Evolutionary conservation across 2,797 vertebrate species (phyloP).

Genomic region (Myoxocephalus aenaeus): DNA sequence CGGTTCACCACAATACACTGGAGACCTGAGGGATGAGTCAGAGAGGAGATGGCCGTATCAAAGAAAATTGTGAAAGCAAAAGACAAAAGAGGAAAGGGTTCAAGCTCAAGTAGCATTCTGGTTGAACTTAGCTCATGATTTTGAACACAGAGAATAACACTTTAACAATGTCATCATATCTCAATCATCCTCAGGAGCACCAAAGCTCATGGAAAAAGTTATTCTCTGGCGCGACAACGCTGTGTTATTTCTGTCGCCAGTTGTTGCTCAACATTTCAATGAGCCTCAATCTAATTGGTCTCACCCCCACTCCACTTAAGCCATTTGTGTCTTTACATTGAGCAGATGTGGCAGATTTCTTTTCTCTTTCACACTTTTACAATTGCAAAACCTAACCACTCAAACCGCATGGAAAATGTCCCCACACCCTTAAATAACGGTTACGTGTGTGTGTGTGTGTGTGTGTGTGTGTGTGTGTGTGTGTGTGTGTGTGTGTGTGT

Average conservation of each 20-base stretch:
- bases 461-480: constrained; percentile 32
- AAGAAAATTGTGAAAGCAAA: constrained; percentile 65
- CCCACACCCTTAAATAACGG: constrained; percentile 73
- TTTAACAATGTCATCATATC: constrained; percentile 32
- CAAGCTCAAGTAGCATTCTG: constrained; percentile 49
- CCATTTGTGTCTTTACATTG: constrained; percentile 48
- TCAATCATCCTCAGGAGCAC: constrained; percentile 11
- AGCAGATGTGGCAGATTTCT: constrained; percentile 51
- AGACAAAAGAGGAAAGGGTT: constrained; percentile 42
- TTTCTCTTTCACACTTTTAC: constrained; percentile 53
- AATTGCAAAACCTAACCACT: constrained; percentile 68
- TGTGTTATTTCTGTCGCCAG: neutral
- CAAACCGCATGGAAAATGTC: constrained; percentile 76
- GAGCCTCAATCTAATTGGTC: constrained; percentile 55
- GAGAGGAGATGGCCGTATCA: constrained; percentile 63
- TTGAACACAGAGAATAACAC: constrained; percentile 36
- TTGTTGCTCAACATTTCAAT: constrained; percentile 31
- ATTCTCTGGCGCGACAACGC: constrained; percentile 29
- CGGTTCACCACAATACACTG: constrained; percentile 70
- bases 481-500: constrained; percentile 23
- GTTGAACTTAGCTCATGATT: constrained; percentile 54
- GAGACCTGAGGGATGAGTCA: constrained; percentile 75
- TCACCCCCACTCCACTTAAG: constrained; percentile 24
- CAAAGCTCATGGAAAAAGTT: constrained; percentile 30
- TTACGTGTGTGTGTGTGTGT: constrained; percentile 30